A percentile compares a stretch with the other conserved stretches of the same genome.
phyloP scores from a whole-genome alignment of 2,888 invertebrate species.

The Tineola bisselliella region DNA sequence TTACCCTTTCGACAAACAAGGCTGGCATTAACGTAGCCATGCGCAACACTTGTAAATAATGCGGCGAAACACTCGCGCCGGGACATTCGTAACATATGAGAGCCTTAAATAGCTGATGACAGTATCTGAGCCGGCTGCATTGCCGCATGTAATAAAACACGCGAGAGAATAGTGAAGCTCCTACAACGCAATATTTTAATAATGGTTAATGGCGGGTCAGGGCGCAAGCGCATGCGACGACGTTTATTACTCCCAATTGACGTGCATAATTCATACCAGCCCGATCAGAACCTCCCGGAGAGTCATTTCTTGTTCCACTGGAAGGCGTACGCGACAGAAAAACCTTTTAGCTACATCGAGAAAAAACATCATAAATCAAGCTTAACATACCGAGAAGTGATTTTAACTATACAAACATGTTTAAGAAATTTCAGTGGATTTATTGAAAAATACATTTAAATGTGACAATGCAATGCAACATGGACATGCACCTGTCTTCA shows the following conservation, averaged over 20 bases:
- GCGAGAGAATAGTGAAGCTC: conserved; percentile 56
- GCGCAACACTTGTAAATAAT: conserved; percentile 24
- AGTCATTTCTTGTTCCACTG: conserved; percentile 13
- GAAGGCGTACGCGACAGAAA: conserved; percentile 13
- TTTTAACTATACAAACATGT: neutral
- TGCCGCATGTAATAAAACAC: conserved; percentile 56
- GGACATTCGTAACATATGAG: conserved; percentile 52
- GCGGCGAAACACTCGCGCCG: conserved; percentile 31
- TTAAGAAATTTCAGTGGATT: neutral
- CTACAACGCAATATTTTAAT: conserved; percentile 64
- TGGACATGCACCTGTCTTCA: conserved; percentile 10
- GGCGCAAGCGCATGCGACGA: conserved; percentile 50
- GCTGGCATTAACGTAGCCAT: neutral
- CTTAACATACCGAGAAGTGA: conserved; percentile 7
- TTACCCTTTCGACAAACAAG: conserved; percentile 11
- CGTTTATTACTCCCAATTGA: conserved; percentile 61
- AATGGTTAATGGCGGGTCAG: conserved; percentile 64
- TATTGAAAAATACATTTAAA: conserved; percentile 11
- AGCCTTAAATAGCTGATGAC: conserved; percentile 58
- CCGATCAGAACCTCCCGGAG: conserved; percentile 16
- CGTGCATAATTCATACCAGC: conserved; percentile 51
- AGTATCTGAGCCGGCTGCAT: conserved; percentile 39
- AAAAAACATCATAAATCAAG: conserved; percentile 10
- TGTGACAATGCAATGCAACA: neutral
- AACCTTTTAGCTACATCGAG: conserved; percentile 2